phyloP scores from a whole-genome alignment of 2,888 invertebrate species.

The Agriopis aurantiaria region DNA sequence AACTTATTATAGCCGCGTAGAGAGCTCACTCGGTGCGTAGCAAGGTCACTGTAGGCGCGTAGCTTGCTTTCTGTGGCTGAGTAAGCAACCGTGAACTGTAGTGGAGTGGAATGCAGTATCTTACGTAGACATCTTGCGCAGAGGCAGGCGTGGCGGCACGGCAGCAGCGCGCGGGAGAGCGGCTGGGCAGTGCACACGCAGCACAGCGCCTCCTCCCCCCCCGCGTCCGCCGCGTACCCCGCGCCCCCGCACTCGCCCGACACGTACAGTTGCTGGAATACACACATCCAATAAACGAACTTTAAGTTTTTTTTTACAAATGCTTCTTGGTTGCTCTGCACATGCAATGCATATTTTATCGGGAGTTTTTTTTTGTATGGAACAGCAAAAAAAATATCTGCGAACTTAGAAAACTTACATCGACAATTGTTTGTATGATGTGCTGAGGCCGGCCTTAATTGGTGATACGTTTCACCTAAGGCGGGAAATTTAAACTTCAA shows the following conservation, averaged over 20 bases:
- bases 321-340: too few species aligned
- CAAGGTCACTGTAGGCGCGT: not conserved
- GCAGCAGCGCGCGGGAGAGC: conserved; percentile 92
- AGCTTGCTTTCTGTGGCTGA: not conserved
- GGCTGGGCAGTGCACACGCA: conserved; percentile 94
- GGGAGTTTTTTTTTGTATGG: too few species aligned
- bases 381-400: too few species aligned
- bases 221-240: conserved; percentile 68
- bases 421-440: too few species aligned
- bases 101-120: conserved; percentile 37
- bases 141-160: conserved; percentile 95
- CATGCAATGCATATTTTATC: too few species aligned
- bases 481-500: too few species aligned
- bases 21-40: too few species aligned
- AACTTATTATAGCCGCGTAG: too few species aligned
- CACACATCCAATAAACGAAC: not conserved
- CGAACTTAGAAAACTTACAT: too few species aligned
- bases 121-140: conserved; percentile 92
- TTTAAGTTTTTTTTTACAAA: not conserved
- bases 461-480: too few species aligned
- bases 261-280: conserved; percentile 90
- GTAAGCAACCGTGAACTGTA: not conserved
- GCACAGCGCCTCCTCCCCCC: conserved; percentile 81
- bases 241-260: conserved; percentile 88
- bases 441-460: not conserved